phyloP scores from a whole-genome alignment of 2,888 invertebrate species.

The Omphaloscelis lunosa region DNA sequence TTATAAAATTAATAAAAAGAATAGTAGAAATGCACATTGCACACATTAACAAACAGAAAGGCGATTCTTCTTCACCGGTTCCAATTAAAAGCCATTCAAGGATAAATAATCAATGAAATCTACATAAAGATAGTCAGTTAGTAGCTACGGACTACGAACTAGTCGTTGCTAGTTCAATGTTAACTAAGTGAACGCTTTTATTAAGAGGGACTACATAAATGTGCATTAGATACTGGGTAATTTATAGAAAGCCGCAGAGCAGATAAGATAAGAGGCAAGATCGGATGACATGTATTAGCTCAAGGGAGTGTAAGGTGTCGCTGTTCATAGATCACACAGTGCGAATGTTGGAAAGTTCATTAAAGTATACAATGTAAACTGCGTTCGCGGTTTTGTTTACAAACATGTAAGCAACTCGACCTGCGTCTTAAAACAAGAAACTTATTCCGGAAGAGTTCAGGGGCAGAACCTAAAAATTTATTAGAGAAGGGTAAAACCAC shows the following conservation, averaged over 20 bases:
- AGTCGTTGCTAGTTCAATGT: constrained; percentile 13
- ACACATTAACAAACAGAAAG: constrained; percentile 16
- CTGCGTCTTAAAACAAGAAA: too few relatives aligned
- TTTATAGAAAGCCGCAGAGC: constrained; percentile 54
- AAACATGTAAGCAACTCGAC: too few relatives aligned
- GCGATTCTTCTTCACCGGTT: neutral
- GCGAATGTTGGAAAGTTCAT: neutral
- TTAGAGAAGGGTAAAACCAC: neutral
- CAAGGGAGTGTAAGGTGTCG: neutral
- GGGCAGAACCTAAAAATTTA: neutral
- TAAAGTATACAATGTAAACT: constrained; percentile 5
- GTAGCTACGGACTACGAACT: constrained; percentile 1
- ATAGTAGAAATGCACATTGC: neutral
- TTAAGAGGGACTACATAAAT: constrained; percentile 47
- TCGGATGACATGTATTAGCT: constrained; percentile 25
- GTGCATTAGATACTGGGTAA: constrained; percentile 58
- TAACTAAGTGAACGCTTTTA: constrained; percentile 36
- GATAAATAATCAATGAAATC: constrained; percentile 39
- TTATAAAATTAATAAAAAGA: too few relatives aligned
- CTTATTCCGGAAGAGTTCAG: too few relatives aligned
- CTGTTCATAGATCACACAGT: neutral
- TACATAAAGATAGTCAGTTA: constrained; percentile 45
- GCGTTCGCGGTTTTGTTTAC: too few relatives aligned
- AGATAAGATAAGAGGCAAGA: constrained; percentile 57
- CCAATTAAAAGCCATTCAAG: constrained; percentile 43